Evolutionary conservation across 2,113 vertebrate species (phyloP), one percentile per base, ranked within the genome.

Genomic region (Eudyptes chrysolophus): DNA sequence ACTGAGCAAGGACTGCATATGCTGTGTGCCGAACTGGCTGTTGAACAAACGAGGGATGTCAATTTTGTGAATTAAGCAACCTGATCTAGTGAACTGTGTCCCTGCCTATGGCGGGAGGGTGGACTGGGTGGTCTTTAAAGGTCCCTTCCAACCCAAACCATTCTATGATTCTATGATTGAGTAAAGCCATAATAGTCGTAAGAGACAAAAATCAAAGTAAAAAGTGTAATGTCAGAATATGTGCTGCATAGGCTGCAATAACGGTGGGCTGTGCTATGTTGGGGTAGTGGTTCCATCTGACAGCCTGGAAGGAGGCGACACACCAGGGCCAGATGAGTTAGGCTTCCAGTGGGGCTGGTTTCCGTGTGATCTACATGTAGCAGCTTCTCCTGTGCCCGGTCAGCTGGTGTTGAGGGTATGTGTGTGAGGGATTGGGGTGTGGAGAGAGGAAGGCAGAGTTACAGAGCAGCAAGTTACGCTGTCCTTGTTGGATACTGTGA

Each of bases 311-410:
- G 46, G 79, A 61, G 51, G 22, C 1, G 1, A 57, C 76, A 34
- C 38, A 11, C 14, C 27, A 10, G 30, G 16, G 25, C 60, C 29
- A 40, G n/a, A 3, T 32, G 71, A 34, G n/a, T 27, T 48, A 9
- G 40, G n/a, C 46, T 44, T 26, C 54, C 21, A 21, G 17, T 1
- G 25, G 12, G 40, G 61, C 66, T 58, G 32, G 3, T 38, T 46
- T 62, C 36, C 2, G 0, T 25, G 27, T 20, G 40, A 10, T 14
- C 16, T 24, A 3, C 22, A 2, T 2, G 8, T 20, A 38, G 40
- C 60, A 44, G 34, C 40, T 65, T 54, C n/a, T 54, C 42, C 69
- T 40, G 44, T 2, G 2, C n/a, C 19, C 2, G 1, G 27, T 32
- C 49, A 49, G 36, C 62, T 72, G 48, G 16, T 14, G 7, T 19